phyloP scores from a whole-genome alignment of 2,797 vertebrate species.

The Spondyliosoma cantharus region DNA sequence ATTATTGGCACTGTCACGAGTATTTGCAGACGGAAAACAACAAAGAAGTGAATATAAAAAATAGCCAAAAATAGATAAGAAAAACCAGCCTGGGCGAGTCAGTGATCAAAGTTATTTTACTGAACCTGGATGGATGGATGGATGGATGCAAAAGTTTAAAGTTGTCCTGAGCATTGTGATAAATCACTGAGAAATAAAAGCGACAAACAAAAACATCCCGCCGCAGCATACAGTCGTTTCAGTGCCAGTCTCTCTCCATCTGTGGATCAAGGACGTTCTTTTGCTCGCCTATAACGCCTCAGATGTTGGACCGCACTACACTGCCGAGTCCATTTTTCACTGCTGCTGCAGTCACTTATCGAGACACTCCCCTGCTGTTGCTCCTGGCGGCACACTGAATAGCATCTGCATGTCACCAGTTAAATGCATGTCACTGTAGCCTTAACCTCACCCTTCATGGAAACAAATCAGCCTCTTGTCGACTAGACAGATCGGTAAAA shows the following conservation, averaged over 20 bases:
- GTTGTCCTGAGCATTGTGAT: conserved; percentile 24
- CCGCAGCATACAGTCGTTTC: conserved; percentile 12
- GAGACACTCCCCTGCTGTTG: conserved; percentile 10
- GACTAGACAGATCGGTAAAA: conserved; percentile 29
- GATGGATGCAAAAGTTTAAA: conserved; percentile 45
- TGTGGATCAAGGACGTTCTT: conserved; percentile 23
- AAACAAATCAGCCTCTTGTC: conserved; percentile 47
- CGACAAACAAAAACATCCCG: conserved; percentile 17
- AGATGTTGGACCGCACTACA: conserved; percentile 25
- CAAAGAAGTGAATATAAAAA: conserved; percentile 45
- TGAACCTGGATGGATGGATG: background rate
- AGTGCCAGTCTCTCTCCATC: conserved; percentile 7
- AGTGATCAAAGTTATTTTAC: conserved; percentile 46
- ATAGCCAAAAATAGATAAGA: conserved; percentile 51
- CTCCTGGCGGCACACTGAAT: conserved; percentile 12
- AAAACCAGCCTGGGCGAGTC: conserved; percentile 25
- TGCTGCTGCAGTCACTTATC: conserved; percentile 28
- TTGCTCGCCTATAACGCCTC: conserved; percentile 6
- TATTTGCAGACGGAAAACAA: conserved; percentile 55
- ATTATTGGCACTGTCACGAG: conserved; percentile 62
- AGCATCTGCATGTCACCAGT: conserved; percentile 38
- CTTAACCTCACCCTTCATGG: conserved; percentile 37
- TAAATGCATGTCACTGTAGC: conserved; percentile 26
- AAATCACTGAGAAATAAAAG: conserved; percentile 30
- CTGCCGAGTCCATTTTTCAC: conserved; percentile 7